Conservation (phyloP, 2,113 vertebrate species). For the Myodes glareolus region DNA sequence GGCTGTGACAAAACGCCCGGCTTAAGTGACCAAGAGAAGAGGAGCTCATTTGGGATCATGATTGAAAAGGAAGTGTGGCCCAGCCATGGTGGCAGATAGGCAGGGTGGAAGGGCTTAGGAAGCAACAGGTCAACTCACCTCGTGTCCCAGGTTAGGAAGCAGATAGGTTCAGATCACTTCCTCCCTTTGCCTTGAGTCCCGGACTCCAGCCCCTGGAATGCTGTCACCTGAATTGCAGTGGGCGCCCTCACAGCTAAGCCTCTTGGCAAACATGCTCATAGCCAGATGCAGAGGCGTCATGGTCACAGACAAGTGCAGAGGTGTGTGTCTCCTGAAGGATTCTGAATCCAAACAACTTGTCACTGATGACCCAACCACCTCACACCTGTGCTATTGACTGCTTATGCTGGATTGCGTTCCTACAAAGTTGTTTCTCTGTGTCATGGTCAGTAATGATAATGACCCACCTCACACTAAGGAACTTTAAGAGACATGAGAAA, state of each 20-base stretch:
- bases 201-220: background rate
- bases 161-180: too few species aligned
- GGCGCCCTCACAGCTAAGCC: too few species aligned
- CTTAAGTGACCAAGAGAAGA: background rate
- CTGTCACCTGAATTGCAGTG: background rate
- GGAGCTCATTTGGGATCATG: background rate
- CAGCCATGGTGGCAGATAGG: background rate
- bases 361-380: too few species aligned
- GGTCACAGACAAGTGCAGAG: background rate
- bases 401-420: background rate
- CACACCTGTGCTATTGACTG: background rate
- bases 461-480: background rate
- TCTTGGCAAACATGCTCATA: background rate
- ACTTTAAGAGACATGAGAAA: background rate
- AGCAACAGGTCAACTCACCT: background rate
- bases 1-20: background rate
- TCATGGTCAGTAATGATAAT: background rate
- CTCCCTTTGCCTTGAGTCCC: too few species aligned
- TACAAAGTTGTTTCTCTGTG: background rate
- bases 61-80: background rate
- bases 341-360: background rate
- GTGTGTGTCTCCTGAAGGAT: background rate
- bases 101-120: background rate
- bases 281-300: too few species aligned
- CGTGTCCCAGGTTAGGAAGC: background rate